phyloP scores from a whole-genome alignment of 2,113 vertebrate genomes.

The Psammodynastes pulverulentus region DNA sequence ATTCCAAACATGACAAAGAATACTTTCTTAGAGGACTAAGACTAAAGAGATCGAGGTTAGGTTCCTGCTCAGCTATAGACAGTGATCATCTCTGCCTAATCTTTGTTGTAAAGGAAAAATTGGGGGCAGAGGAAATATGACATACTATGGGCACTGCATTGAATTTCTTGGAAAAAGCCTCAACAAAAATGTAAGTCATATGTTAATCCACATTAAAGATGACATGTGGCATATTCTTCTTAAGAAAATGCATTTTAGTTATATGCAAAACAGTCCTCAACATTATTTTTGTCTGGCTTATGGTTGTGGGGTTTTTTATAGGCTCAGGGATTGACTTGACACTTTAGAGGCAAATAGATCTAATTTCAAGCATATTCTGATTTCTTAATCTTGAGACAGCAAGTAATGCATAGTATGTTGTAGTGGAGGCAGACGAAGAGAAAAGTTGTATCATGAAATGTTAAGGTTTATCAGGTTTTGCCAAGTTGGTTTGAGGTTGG shows the following conservation, averaged over 20 bases:
- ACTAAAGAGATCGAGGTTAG: background rate
- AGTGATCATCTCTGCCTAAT: background rate
- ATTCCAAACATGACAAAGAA: background rate
- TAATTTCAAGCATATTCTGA: background rate
- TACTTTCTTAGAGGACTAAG: background rate
- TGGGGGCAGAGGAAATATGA: background rate
- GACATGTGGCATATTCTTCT: background rate
- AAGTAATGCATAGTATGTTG: background rate
- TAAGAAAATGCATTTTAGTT: background rate
- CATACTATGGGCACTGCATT: background rate
- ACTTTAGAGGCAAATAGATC: background rate
- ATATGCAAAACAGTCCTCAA: background rate
- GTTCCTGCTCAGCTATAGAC: background rate
- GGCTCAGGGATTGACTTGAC: background rate
- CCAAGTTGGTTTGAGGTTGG: too few species aligned
- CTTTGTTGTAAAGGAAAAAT: background rate
- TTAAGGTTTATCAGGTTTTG: background rate
- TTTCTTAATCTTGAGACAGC: background rate
- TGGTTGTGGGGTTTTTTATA: background rate
- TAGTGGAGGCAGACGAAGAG: background rate
- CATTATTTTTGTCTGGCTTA: background rate
- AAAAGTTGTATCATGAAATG: background rate
- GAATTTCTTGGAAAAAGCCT: background rate
- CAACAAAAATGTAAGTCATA: background rate
- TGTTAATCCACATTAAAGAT: background rate